Base-by-base conservation (phyloP, 2,113 vertebrate genomes). In the Kryptolebias marmoratus region DNA sequence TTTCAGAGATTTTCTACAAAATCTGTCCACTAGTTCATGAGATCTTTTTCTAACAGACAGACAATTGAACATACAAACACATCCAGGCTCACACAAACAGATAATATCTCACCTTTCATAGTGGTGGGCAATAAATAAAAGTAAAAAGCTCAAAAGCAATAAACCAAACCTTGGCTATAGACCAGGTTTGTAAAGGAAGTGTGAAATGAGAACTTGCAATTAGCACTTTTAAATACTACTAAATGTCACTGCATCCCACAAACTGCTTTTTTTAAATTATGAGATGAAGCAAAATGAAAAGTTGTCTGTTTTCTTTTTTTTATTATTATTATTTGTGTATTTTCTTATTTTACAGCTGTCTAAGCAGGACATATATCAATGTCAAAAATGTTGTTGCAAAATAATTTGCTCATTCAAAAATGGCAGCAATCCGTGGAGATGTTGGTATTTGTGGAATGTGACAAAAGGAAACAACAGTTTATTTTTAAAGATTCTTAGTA, bases 401-500 rank as follows among this genome's bases (percentile, higher is more conserved):
- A 61, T 55, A 63, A 79, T 73, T 1, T 36, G 30, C 7, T 58
- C 50, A 27, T n/a, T 53, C 9, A 53, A 53, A 53, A 27, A 11
- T 15, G 14, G n/a, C 50, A 27, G 50, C n/a, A 53, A 53, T 27
- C 50, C 50, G 11, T 27, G n/a, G 50, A 64, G 13, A 1, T 64
- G 3, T n/a, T 42, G 13, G 1, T 60, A 5, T 14, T 60, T 27
- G 14, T 16, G 28, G 8, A 49, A 16, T 18, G 81, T 62, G 4
- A 59, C 28, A 69, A 67, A 71, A 66, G 18, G 39, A 61, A 61
- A 68, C 15, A 47, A 50, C 45, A 4, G 0, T 45, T 69, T 53
- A 10, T 48, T 54, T 57, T 60, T 48, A 28, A 54, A 60, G 61
- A 66, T 28, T 45, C 42, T 32, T 53, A 44, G 31, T 70, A 65